A percentile compares a stretch with the other conserved stretches of the same genome.
Conservation (phyloP, 1,140 invertebrate genomes). For the Nymphalis io region DNA sequence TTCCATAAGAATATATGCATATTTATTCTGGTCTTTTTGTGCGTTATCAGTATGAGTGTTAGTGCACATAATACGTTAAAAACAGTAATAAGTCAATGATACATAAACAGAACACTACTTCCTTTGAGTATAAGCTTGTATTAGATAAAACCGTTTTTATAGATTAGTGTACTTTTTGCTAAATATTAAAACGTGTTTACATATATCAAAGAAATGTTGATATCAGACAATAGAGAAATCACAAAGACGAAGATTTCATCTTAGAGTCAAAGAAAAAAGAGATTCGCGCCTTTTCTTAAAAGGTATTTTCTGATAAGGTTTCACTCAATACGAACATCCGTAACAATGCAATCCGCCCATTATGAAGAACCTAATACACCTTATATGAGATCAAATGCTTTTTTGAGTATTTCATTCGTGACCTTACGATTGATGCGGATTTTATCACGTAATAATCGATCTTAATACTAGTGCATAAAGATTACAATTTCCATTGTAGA, state of each 20-base stretch:
- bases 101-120: too few relatives aligned
- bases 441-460: slow-evolving; percentile 34
- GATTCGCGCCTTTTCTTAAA: slow-evolving; percentile 54
- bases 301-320: slow-evolving; percentile 63
- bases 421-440: slow-evolving; percentile 23
- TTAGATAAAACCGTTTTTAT: too few relatives aligned
- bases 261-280: slow-evolving; percentile 46
- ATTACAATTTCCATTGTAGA: slow-evolving; percentile 26
- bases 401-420: slow-evolving; percentile 47
- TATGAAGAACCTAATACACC: slow-evolving; percentile 62
- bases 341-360: slow-evolving; percentile 66
- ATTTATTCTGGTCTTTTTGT: too few relatives aligned
- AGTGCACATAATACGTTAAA: too few relatives aligned
- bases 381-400: slow-evolving; percentile 42
- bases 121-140: too few relatives aligned
- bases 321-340: slow-evolving; percentile 52
- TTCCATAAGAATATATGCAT: too few relatives aligned
- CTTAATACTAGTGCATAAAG: slow-evolving; percentile 30
- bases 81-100: too few relatives aligned
- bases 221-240: slow-evolving; percentile 35
- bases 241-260: slow-evolving; percentile 48
- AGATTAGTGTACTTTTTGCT: too few relatives aligned
- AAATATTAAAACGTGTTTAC: slow-evolving; percentile 18
- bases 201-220: slow-evolving; percentile 40
- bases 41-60: too few relatives aligned